phyloP scores from a whole-genome alignment of 92 coral and sea anemone species.

The Phenganax marumi region DNA sequence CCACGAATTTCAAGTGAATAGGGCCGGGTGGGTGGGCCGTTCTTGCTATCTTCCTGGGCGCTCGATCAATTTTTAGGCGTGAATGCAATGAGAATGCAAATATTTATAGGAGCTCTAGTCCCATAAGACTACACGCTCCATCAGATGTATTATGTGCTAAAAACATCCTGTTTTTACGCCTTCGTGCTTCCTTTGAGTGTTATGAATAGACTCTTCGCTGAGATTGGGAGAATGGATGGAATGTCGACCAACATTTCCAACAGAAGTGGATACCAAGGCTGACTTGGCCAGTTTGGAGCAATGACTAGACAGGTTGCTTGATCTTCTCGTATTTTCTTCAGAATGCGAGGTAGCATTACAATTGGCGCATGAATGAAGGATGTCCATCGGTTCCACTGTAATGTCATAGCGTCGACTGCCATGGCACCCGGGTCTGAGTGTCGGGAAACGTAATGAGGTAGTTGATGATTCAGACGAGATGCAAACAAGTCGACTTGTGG shows the following conservation, averaged over 20 bases:
- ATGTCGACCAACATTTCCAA: constrained; percentile 41
- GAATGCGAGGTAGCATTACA: constrained; percentile 40
- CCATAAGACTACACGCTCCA: no score
- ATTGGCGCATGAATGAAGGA: constrained; percentile 20
- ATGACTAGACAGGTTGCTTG: constrained; percentile 50
- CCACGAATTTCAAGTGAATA: no score
- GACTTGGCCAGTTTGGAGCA: constrained; percentile 61
- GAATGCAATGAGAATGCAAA: no score
- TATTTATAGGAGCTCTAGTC: no score
- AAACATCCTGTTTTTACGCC: no score
- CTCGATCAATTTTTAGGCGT: no score
- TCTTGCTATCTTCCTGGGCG: no score
- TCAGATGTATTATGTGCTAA: no score
- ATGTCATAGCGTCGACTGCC: constrained; percentile 21
- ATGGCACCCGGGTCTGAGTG: constrained; percentile 24
- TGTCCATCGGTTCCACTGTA: constrained; percentile 21
- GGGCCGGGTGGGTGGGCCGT: no score
- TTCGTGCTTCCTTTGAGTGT: background rate
- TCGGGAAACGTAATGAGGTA: constrained; percentile 9
- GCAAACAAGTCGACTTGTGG: constrained; percentile 38
- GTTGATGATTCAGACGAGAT: constrained; percentile 25
- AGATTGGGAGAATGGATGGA: constrained; percentile 42
- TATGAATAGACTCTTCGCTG: constrained; percentile 1
- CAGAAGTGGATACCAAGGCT: constrained; percentile 57
- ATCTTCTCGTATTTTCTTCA: constrained; percentile 53